phyloP scores from a whole-genome alignment of 92 coral and sea anemone genomes.

The Blastomussa wellsi region DNA sequence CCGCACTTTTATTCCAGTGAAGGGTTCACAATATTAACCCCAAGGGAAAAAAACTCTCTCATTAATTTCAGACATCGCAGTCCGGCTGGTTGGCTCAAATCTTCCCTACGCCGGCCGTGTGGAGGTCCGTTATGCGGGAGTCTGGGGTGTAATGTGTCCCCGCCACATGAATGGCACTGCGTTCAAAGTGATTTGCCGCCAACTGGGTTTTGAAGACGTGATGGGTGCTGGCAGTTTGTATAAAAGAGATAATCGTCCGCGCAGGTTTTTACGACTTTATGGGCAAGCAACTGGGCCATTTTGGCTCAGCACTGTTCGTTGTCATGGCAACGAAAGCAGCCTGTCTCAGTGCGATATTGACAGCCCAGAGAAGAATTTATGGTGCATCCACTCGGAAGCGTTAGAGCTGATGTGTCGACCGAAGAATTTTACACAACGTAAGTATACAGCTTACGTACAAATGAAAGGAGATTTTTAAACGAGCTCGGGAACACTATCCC shows the following conservation, averaged over 20 bases:
- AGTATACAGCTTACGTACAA: neutral
- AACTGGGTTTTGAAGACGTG: constrained; percentile 23
- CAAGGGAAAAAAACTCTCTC: neutral
- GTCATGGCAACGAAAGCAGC: constrained; percentile 37
- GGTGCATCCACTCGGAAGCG: constrained; percentile 23
- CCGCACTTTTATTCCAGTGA: no score
- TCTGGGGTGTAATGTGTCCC: constrained; percentile 47
- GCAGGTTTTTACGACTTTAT: neutral
- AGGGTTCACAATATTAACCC: no score
- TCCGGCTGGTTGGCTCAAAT: constrained; percentile 37
- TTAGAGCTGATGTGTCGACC: constrained; percentile 41
- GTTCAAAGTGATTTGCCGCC: constrained; percentile 36
- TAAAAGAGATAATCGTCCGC: neutral
- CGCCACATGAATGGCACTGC: constrained; percentile 28
- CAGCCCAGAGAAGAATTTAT: constrained; percentile 1
- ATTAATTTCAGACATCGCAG: neutral
- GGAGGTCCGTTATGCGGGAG: constrained; percentile 40
- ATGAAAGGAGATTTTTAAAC: no score
- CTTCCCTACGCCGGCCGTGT: constrained; percentile 41
- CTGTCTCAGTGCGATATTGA: constrained; percentile 30
- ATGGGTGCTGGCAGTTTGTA: constrained; percentile 31
- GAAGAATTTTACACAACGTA: constrained; percentile 31
- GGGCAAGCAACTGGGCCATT: constrained; percentile 27
- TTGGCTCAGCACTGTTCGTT: constrained; percentile 28
- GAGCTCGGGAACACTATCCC: no score